Evolutionary conservation across 2,888 invertebrate genomes (phyloP), one percentile per base, ranked within the genome.

Genomic region (Lucinisca nassula): DNA sequence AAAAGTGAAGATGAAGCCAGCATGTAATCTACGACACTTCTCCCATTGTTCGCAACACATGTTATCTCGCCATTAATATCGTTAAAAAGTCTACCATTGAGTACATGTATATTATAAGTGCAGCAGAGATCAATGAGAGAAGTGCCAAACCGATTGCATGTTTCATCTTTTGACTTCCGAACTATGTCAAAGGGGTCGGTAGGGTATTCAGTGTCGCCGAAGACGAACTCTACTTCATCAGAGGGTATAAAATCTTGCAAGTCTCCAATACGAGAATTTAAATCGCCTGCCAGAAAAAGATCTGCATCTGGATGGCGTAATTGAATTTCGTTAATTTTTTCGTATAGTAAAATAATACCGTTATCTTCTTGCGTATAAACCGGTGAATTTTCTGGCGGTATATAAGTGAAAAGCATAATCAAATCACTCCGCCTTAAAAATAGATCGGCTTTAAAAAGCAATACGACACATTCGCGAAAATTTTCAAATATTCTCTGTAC

Each of bases 21-120:
- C 61, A 86, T 61, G 30, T 82, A 86, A 55, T 86, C 86, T n/a
- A 86, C 86, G 1, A 51, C 14, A 51, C 82, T 86, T 75, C 32
- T 51, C 27, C 86, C 86, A 30, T 72, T 72, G 35, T 81, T 81
- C 17, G 78, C 77, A 0, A 38, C 77, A 61, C 82, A 82, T 4
- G 84, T 84, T n/a, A 75, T 27, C 72, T 85, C 72, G 14, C 81
- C 85, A 21, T 75, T 17, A 24, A 8, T 37, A 72, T 79, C 79
- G 49, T 74, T 38, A 27, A 75, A 61, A n/a, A 24, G 38, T 58
- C 79, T 30, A 21, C 82, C 86, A 32, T 86, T 86, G 55, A 82
- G 24, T 3, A 82, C 27, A 74, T 82, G 82, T 14, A 86, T 21
- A 67, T 75, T 74, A 30, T 74, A n/a, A 21, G 24, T 58, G 27